These are phyloP conservation scores for Myotis lucifugus DNA, from an alignment of 2,113 vertebrate species.

Conservation along the genomic window DNA sequence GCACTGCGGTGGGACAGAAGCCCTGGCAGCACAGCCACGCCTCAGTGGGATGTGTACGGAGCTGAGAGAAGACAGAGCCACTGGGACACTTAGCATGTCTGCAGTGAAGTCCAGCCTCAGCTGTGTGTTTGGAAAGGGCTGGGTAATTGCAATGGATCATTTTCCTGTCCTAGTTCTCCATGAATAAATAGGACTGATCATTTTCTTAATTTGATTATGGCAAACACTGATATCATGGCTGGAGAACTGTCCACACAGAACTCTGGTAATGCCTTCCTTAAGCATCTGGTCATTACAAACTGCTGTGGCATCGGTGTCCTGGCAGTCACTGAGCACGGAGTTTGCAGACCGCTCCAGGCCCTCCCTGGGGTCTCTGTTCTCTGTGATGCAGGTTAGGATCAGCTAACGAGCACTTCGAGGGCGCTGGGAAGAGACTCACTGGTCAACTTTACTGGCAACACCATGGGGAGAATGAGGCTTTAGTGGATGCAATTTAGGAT, in stretches of 20 bases:
- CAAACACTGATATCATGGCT: not conserved
- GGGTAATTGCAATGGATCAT: not conserved
- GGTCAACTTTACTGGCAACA: not conserved
- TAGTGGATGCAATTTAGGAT: constrained; percentile 18
- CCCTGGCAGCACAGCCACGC: not conserved
- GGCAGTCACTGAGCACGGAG: constrained; percentile 67
- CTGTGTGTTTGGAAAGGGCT: not conserved
- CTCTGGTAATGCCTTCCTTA: constrained; percentile 47
- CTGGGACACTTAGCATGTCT: not conserved
- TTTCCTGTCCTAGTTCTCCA: not conserved
- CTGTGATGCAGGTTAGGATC: constrained; percentile 51
- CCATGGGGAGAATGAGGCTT: constrained; percentile 54
- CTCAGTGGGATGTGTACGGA: rapidly evolving
- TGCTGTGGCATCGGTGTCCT: constrained; percentile 72
- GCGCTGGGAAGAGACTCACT: not conserved
- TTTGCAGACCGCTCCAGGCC: constrained; percentile 56
- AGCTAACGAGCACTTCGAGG: not conserved
- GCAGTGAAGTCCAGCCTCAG: not conserved
- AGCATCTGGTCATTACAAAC: constrained; percentile 70
- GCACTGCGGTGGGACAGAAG: rapidly evolving
- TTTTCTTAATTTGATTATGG: constrained; percentile 37
- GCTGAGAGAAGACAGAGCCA: too few relatives aligned
- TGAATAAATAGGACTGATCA: not conserved
- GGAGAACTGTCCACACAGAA: constrained; percentile 51
- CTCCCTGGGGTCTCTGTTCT: constrained; percentile 56